These are phyloP conservation scores for Mylabris sibirica DNA, from an alignment of 2,888 invertebrate species.

Conservation along the genomic window DNA sequence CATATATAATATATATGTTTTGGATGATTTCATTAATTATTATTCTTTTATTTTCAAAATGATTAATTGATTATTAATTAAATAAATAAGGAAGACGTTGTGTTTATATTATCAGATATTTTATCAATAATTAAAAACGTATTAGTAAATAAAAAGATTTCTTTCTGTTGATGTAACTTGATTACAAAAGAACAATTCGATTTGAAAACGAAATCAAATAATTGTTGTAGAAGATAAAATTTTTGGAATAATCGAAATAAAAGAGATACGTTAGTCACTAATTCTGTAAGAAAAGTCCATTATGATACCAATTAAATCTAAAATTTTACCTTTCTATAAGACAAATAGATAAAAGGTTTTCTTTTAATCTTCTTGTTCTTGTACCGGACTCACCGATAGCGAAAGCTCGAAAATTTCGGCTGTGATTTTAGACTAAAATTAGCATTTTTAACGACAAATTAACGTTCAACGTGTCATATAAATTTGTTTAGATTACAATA, in stretches of 20 bases:
- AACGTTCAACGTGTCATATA: too few species aligned
- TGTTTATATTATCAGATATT: not conserved
- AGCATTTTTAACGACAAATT: too few species aligned
- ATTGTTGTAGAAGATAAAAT: not conserved
- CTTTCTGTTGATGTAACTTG: not conserved
- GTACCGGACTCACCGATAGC: not conserved
- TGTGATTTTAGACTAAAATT: too few species aligned
- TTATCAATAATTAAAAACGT: not conserved
- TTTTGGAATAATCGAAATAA: not conserved
- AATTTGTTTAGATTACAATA: too few species aligned
- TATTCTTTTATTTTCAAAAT: not conserved
- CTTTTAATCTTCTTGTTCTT: not conserved
- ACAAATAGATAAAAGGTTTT: too few species aligned
- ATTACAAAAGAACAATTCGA: not conserved
- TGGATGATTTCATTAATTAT: not conserved
- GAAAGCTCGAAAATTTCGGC: too few species aligned
- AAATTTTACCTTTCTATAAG: too few species aligned
- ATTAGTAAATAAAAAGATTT: not conserved
- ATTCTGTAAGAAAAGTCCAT: not conserved
- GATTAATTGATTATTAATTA: not conserved
- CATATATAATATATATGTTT: not conserved
- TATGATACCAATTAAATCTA: not conserved
- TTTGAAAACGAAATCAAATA: not conserved
- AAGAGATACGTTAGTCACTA: not conserved
- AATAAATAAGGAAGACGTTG: not conserved